Evolutionary conservation across 1,140 invertebrate species (phyloP), one percentile per base, ranked within the genome.

Genomic region (Drosophila trapezifrons): DNA sequence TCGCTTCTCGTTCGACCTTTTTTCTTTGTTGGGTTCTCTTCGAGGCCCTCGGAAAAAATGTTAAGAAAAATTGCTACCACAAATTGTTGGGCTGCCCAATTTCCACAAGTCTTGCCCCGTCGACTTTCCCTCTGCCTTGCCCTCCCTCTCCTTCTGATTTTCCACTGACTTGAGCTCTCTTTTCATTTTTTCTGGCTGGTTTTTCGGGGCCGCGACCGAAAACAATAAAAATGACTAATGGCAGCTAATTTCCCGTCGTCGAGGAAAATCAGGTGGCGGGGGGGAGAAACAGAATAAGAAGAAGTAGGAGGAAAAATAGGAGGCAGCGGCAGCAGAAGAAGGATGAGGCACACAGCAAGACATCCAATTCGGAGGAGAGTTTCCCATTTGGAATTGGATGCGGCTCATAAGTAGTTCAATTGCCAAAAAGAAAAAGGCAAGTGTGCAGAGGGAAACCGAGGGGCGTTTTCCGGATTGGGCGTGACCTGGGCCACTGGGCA

Each of bases 201-300:
- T 60, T 45, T 87, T 67, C 56, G 79, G 76, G 66, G 72, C 70
- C 80, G 73, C 73, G 55, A 89, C 80, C 85, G 80, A 89, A 89
- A 89, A 89, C 84, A 89, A 89, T 89, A 89, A 89, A 89, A 89
- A 89, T 89, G 84, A 89, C 84, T 89, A 89, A 89, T 89, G 84
- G 84, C 84, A 89, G 66, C 84, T 89, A 89, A 89, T 89, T 89
- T 89, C 84, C 84, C 84, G 84, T 86, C 78, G 64, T 78, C 75
- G 57, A 29, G 40, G 49, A 63, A 70, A 38, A 37, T 54, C 51
- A 37, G 51, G 27, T 6, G 51, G 51, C 13, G 47, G 51, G 32
- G 20, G 27, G 29, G 6, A n/a, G 1, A 13, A 0, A 4, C 15
- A 7, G 9, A 43, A 18, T 13, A 15, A 25, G 37, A 38, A 38